Evolutionary conservation across 2,888 invertebrate species (phyloP).

Genomic region (Drosophila testacea): DNA sequence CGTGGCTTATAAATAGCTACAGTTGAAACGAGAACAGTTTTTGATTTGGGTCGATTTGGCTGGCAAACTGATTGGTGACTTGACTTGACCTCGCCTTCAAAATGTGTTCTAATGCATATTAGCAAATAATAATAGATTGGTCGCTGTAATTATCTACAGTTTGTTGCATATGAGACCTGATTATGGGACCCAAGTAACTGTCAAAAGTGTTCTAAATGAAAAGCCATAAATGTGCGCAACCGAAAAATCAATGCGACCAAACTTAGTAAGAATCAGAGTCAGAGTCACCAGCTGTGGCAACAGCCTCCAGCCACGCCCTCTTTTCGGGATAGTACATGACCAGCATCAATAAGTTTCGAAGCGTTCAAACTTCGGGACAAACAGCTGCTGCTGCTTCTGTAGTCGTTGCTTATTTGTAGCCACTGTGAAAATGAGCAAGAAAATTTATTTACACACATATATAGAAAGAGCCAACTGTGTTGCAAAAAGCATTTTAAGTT

Average conservation of each 20-base stretch:
- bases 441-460: slow-evolving; percentile 66
- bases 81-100: slow-evolving; percentile 9
- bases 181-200: slow-evolving; percentile 45
- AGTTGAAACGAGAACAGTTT: not conserved
- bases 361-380: slow-evolving; percentile 53
- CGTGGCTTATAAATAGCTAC: slow-evolving; percentile 9
- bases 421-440: slow-evolving; percentile 65
- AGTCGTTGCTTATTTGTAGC: slow-evolving; percentile 27
- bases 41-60: slow-evolving; percentile 23
- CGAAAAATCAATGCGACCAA: slow-evolving; percentile 65
- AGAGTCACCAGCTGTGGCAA: slow-evolving; percentile 58
- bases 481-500: slow-evolving; percentile 51
- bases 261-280: slow-evolving; percentile 6
- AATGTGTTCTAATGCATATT: not conserved
- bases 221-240: slow-evolving; percentile 65
- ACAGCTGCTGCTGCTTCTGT: slow-evolving; percentile 52
- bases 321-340: slow-evolving; percentile 63
- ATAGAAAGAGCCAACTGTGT: slow-evolving; percentile 24
- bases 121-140: slow-evolving; percentile 1
- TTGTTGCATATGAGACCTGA: slow-evolving; percentile 26
- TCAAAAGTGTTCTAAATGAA: slow-evolving; percentile 66
- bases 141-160: slow-evolving; percentile 41
- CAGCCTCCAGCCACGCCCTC: not conserved
- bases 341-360: slow-evolving; percentile 71
- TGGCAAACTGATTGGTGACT: slow-evolving; percentile 6